Percentiles rank a stretch among this genome's conserved stretches.
These are phyloP conservation scores for Hyppa rectilinea DNA, from an alignment of 2,888 invertebrate genomes.

Conservation along the genomic window DNA sequence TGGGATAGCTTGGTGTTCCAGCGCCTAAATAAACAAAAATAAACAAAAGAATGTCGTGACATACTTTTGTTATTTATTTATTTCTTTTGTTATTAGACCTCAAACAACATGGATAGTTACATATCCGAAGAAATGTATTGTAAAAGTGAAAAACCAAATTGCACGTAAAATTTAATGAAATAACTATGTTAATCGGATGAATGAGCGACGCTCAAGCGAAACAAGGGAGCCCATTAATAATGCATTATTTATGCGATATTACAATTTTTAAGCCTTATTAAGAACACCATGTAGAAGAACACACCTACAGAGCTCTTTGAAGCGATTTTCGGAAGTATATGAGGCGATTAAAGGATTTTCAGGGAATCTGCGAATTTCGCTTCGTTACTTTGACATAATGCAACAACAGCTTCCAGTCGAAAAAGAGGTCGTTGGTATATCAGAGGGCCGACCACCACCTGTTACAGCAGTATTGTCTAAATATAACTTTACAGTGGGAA, in stretches of 20 bases:
- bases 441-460: too few species aligned
- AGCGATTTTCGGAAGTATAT: slow-evolving; percentile 42
- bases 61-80: too few species aligned
- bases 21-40: too few species aligned
- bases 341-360: slow-evolving; percentile 51
- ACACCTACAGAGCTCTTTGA: slow-evolving; percentile 34
- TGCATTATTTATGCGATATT: slow-evolving; percentile 41
- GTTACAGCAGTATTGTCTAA: too few species aligned
- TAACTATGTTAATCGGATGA: slow-evolving; percentile 37
- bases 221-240: slow-evolving; percentile 40
- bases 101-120: background rate
- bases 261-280: slow-evolving; percentile 55
- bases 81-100: too few species aligned
- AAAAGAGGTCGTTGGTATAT: background rate
- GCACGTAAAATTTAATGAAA: slow-evolving; percentile 24
- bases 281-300: slow-evolving; percentile 30
- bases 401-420: slow-evolving; percentile 1
- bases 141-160: slow-evolving; percentile 1
- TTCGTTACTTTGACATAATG: slow-evolving; percentile 26
- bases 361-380: slow-evolving; percentile 21
- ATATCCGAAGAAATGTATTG: background rate
- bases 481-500: too few species aligned
- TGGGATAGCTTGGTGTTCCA: too few species aligned
- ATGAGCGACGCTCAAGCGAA: slow-evolving; percentile 18
- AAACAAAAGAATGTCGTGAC: too few species aligned